Evolutionary conservation across 2,113 vertebrate genomes (phyloP).

Genomic region (Odobenus rosmarus): DNA sequence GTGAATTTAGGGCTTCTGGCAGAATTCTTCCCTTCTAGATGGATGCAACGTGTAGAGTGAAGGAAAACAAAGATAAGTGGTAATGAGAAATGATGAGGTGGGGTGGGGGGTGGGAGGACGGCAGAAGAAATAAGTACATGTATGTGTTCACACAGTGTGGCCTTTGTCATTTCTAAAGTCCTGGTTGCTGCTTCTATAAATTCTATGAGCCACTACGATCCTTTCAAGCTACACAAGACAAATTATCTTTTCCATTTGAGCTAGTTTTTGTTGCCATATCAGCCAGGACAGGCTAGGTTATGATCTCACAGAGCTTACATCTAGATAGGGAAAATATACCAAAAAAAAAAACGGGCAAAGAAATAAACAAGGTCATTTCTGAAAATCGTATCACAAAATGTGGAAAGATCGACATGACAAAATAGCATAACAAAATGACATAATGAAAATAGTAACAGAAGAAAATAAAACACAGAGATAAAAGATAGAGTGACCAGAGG

Average conservation of each 20-base stretch:
- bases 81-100: neutral
- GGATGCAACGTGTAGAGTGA: neutral
- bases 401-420: neutral
- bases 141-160: neutral
- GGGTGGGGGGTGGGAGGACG: no score
- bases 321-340: neutral
- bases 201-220: neutral
- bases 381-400: neutral
- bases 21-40: neutral
- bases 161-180: neutral
- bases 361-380: neutral
- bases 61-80: neutral
- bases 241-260: neutral
- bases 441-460: neutral
- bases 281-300: neutral
- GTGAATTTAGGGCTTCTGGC: neutral
- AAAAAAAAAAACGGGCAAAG: neutral
- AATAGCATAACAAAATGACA: neutral
- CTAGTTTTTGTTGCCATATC: no score
- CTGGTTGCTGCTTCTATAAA: neutral
- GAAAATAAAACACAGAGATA: neutral
- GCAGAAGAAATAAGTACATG: neutral
- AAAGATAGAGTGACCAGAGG: neutral
- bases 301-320: neutral
- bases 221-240: neutral